phyloP scores from a whole-genome alignment of 2,888 invertebrate genomes.

The Minunthozetes semirufus region DNA sequence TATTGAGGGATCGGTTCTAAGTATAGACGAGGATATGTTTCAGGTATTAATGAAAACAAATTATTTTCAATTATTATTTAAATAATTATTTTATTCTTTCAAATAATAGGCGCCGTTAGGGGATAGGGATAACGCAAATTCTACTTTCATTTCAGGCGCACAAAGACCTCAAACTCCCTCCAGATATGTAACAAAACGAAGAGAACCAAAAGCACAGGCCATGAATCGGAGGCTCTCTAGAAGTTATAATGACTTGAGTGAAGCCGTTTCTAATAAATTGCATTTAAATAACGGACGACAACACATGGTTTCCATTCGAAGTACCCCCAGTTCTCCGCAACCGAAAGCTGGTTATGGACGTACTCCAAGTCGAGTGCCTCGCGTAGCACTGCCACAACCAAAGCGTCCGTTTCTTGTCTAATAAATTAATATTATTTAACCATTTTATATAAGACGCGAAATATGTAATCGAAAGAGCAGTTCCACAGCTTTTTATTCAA shows the following conservation, averaged over 20 bases:
- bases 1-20: slow-evolving; percentile 13
- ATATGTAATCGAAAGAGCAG: too few relatives aligned
- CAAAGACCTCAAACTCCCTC: not conserved
- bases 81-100: not conserved
- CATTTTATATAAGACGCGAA: too few relatives aligned
- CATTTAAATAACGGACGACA: not conserved
- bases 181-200: slow-evolving; percentile 1
- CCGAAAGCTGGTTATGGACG: not conserved
- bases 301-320: not conserved
- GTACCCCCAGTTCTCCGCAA: slow-evolving; percentile 15
- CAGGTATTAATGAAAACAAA: too few relatives aligned
- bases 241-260: slow-evolving; percentile 20
- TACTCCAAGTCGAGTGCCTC: slow-evolving; percentile 5
- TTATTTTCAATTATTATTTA: too few relatives aligned
- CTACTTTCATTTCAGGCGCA: not conserved
- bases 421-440: not conserved
- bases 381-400: not conserved
- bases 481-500: not conserved
- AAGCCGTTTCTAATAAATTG: not conserved
- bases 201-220: not conserved
- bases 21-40: slow-evolving; percentile 21
- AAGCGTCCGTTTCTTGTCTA: slow-evolving; percentile 7
- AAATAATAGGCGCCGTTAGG: not conserved
- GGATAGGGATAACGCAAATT: slow-evolving; percentile 20
- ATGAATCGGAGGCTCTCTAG: not conserved